phyloP scores from a whole-genome alignment of 1,140 invertebrate species.

The Elymnias hypermnestra region DNA sequence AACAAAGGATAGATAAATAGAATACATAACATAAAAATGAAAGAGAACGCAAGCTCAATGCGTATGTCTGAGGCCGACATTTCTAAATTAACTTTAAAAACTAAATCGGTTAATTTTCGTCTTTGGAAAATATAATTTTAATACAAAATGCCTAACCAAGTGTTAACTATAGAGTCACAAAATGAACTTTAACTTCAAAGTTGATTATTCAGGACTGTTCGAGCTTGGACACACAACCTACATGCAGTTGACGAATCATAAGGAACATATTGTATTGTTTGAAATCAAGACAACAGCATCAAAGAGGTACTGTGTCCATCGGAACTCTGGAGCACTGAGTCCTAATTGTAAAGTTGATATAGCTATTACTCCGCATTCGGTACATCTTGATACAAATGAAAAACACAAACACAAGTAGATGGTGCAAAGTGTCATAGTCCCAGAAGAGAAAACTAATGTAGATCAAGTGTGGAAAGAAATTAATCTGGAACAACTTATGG shows the following conservation, averaged over 20 bases:
- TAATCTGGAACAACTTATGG: slow-evolving; percentile 89
- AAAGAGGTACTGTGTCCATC: slow-evolving; percentile 98
- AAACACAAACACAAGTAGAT: slow-evolving; percentile 99
- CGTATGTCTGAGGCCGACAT: slow-evolving; percentile 66
- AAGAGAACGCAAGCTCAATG: slow-evolving; percentile 51
- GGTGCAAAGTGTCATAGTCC: slow-evolving; percentile 95
- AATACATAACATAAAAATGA: too few species aligned
- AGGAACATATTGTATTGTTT: slow-evolving; percentile 92
- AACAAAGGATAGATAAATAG: too few species aligned
- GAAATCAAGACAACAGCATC: slow-evolving; percentile 99
- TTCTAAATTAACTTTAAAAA: slow-evolving; percentile 46
- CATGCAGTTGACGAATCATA: slow-evolving; percentile 93
- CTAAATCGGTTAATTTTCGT: slow-evolving; percentile 51
- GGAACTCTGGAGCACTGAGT: slow-evolving; percentile 94
- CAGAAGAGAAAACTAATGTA: slow-evolving; percentile 85
- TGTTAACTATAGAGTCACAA: slow-evolving; percentile 84
- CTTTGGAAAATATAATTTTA: slow-evolving; percentile 44
- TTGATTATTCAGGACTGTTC: slow-evolving; percentile 91
- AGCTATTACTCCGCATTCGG: slow-evolving; percentile 96
- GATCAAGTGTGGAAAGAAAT: slow-evolving; percentile 92
- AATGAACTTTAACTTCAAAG: slow-evolving; percentile 83
- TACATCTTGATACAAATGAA: slow-evolving; percentile 94
- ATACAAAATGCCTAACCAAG: slow-evolving; percentile 77
- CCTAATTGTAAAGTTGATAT: slow-evolving; percentile 87
- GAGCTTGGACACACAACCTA: slow-evolving; percentile 89